Evolutionary conservation across 2,113 vertebrate species (phyloP), one percentile per base, ranked within the genome.

Genomic region (Aptenodytes forsteri): DNA sequence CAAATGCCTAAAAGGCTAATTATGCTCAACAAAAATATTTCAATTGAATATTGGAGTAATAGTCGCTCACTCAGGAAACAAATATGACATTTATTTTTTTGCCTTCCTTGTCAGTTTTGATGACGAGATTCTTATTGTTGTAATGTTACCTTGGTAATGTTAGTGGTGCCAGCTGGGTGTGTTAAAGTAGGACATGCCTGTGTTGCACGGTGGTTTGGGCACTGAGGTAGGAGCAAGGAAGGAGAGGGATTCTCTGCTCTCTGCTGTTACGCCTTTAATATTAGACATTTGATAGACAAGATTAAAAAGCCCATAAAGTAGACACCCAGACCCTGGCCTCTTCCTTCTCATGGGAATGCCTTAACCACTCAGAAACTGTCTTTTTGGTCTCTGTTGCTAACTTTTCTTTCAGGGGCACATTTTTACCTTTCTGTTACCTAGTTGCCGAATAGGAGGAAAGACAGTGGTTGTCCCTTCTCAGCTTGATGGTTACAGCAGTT

Each of bases 1-100:
- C 42, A 91, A 97, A 88, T 61, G 64, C 70, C 66, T 83, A 30
- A 83, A 83, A 72, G 70, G 34, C 73, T 71, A 78, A 65, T 79
- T 83, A 83, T 47, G 76, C 46, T 84, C 71, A 82, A 87, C 65
- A 82, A 65, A 90, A 94, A 38, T 55, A 75, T 84, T 92, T 83
- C 62, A 85, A 1, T 67, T 89, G 44, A 92, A 44, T 76, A 42
- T 34, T 47, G 52, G 56, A 85, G 46, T 40, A 71, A 32, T 30
- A 86, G 3, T 38, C 29, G 11, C 40, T 76, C 22, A 42, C 40
- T 59, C 8, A 13, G 16, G 50, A 69, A 92, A 34, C 25, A 71
- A 29, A 81, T 38, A 21, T 6, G 16, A 71, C 49, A 17, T 36
- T 21, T 22, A 2, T 47, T 27, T 49, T 59, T 66, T 46, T 13